Evolutionary conservation across 2,888 invertebrate genomes (phyloP), one percentile per base, ranked within the genome.

Genomic region (Harpagoxenus sublaevis): DNA sequence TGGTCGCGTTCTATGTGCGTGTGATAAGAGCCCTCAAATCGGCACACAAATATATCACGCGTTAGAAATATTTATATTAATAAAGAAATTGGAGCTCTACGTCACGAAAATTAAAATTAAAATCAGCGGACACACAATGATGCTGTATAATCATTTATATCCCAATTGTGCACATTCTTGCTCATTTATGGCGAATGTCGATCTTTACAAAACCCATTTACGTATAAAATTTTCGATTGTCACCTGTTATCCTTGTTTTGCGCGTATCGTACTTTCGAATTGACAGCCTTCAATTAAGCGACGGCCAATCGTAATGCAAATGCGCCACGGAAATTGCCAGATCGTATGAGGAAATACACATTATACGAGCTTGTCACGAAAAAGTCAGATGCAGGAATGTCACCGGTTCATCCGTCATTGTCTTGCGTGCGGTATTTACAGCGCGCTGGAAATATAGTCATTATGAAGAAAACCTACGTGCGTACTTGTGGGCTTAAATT

Each of bases 281-380:
- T 60, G 79, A 81, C 75, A 81, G 39, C 35, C 48, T 71, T 74
- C 75, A 73, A 79, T 73, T 71, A 78, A 78, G 31, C 70, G 53
- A n/a, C 39, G n/a, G 45, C 15, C 23, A 60, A 81, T 81, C 79
- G 48, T 28, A 28, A 73, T 79, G 57, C 74, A 71, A 45, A 78
- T 71, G 73, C 73, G 35, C 57, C 31, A 57, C 4, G 73, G 45
- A 79, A 48, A 78, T 71, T 53, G 57, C 55, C 48, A 65, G 23
- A 39, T 48, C 42, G 55, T 35, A 57, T 12, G 73, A 45, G 78
- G 45, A 55, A 79, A 57, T 45, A 23, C 42, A 31, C 55, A 55
- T 78, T 77, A 55, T 45, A 55, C 79, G 45, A 79, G 31, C 15
- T 31, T 60, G 48, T 60, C 60, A 23, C 45, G 48, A 73, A 60